A percentile compares a stretch with the other conserved stretches of the same genome.
phyloP scores from a whole-genome alignment of 2,888 invertebrate genomes.

The Pterostichus madidus region DNA sequence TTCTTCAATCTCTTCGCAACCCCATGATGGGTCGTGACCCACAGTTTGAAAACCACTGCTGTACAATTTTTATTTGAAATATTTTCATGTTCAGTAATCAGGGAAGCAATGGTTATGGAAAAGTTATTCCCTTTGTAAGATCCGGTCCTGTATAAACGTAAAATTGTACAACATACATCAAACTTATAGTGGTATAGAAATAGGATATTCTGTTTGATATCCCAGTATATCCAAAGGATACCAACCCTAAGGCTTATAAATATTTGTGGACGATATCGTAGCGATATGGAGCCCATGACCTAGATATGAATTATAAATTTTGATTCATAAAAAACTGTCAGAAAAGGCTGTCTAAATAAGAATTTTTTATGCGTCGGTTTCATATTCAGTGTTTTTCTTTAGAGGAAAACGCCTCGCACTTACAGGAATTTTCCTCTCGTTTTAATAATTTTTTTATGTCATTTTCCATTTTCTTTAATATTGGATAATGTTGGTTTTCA shows the following conservation, averaged over 20 bases:
- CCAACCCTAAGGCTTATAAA: neutral
- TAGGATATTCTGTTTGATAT: conserved; percentile 2
- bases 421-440: neutral
- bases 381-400: neutral
- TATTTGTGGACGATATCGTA: conserved; percentile 19
- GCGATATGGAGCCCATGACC: neutral
- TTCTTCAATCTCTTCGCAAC: no score
- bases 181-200: neutral
- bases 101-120: no score
- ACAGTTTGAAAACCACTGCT: no score
- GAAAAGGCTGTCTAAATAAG: neutral
- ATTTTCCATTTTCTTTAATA: conserved; percentile 6
- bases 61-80: no score
- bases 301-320: conserved; percentile 8
- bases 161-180: neutral
- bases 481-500: neutral
- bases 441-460: conserved; percentile 11
- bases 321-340: neutral
- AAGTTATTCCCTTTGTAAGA: no score
- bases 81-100: no score
- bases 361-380: conserved; percentile 3
- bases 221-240: neutral
- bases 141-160: neutral
- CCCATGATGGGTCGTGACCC: no score
- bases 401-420: neutral